phyloP scores from a whole-genome alignment of 2,888 invertebrate species.

The Cryptus armator region DNA sequence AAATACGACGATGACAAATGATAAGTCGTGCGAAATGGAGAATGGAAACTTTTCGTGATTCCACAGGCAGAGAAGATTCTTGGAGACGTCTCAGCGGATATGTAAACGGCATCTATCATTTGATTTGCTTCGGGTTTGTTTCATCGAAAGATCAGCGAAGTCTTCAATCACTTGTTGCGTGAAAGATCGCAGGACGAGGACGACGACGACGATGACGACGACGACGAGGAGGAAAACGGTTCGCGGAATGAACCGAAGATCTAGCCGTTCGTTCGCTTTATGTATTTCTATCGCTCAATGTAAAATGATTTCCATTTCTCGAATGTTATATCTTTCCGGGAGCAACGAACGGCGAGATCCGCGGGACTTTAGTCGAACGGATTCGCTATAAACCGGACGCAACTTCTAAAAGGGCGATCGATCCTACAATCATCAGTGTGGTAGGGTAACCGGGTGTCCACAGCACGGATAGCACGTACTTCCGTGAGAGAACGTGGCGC shows the following conservation, averaged over 20 bases:
- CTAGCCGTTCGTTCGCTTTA: constrained; percentile 11
- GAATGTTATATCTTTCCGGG: neutral
- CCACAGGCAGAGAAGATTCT: constrained; percentile 13
- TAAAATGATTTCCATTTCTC: neutral
- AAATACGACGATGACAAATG: constrained; percentile 5
- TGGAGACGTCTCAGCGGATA: constrained; percentile 20
- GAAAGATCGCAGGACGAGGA: constrained; percentile 22
- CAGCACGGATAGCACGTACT: constrained; percentile 34
- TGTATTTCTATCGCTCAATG: neutral
- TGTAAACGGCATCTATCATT: constrained; percentile 31
- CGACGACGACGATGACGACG: constrained; percentile 8
- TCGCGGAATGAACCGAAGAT: neutral
- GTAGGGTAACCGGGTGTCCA: neutral
- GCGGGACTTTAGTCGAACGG: constrained; percentile 7
- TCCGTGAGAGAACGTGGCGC: constrained; percentile 44
- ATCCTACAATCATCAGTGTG: constrained; percentile 5
- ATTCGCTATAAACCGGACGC: constrained; percentile 14
- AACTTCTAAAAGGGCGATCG: constrained; percentile 30
- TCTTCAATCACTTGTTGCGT: constrained; percentile 34
- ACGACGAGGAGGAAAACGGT: neutral
- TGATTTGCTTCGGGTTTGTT: constrained; percentile 32
- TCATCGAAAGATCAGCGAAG: constrained; percentile 24
- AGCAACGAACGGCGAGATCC: constrained; percentile 39
- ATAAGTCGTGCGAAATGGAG: constrained; percentile 20
- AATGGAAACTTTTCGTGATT: neutral